A percentile compares a stretch with the other conserved stretches of the same genome.
These are phyloP conservation scores for Enteromius unitaeniatus DNA, from an alignment of 2,797 vertebrate species.

Conservation along the genomic window DNA sequence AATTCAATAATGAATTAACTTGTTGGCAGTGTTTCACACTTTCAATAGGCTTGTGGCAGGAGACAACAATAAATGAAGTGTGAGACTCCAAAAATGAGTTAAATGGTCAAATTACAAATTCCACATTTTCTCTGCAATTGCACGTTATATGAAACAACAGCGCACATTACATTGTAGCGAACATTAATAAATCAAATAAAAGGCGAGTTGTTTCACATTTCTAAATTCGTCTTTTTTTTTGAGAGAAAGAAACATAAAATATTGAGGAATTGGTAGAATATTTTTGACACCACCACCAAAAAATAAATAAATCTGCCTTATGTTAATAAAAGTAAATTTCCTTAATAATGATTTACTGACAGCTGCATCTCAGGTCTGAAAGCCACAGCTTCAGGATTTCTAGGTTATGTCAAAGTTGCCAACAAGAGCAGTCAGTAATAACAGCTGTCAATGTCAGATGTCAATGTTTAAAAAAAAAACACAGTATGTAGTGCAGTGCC, in stretches of 20 bases:
- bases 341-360: slow-evolving; percentile 24
- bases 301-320: neutral
- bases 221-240: neutral
- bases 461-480: neutral
- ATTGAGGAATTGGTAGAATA: neutral
- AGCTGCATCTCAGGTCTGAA: neutral
- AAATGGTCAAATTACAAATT: neutral
- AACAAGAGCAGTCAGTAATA: slow-evolving; percentile 33
- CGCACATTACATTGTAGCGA: too few species aligned
- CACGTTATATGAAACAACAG: neutral
- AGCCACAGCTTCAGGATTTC: neutral
- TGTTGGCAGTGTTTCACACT: slow-evolving; percentile 26
- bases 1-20: slow-evolving; percentile 45
- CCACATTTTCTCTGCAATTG: neutral
- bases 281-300: neutral
- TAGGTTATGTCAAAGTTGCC: slow-evolving; percentile 21
- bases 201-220: neutral
- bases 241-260: neutral
- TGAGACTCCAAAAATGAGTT: neutral
- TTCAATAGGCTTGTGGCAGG: slow-evolving; percentile 7
- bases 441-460: slow-evolving; percentile 29
- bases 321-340: slow-evolving; percentile 3
- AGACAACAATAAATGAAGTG: slow-evolving; percentile 8
- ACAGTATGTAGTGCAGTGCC: neutral
- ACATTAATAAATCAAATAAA: slow-evolving; percentile 9